Base-by-base conservation (phyloP, 2,113 vertebrate species). In the Crocuta crocuta region DNA sequence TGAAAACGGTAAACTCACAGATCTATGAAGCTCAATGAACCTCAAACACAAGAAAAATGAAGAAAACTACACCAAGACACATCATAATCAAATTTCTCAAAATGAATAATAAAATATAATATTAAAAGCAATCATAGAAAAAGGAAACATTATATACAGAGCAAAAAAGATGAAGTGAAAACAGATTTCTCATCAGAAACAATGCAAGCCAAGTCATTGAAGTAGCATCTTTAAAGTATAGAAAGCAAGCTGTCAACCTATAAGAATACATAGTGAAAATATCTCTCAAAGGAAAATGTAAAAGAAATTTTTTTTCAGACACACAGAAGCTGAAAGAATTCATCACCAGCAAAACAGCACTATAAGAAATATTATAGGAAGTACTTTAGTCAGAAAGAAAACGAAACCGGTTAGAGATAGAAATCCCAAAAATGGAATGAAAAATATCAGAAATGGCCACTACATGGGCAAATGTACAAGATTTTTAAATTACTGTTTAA, bases 211-310 rank as follows among this genome's bases (percentile, higher is more conserved):
- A 95, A 63, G 31, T 84, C 21, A 79, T 6, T 66, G 28, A 7
- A 92, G 39, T 7, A 86, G 24, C 13, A 89, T 70, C 39, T 96
- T 93, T 95, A 85, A 93, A 91, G 83, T 78, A 84, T 39, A 61
- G 55, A 95, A 93, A 95, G n/a, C 68, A 96, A 94, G 12, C 45
- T 97, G 78, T 63, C 83, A 89, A 86, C 33, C 68, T 66, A 85
- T 68, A 95, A 82, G 94, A 95, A 94, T 61, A 87, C 70, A 65
- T 58, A 81, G 16, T 74, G 71, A 93, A 91, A 88, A 79, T 63
- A 89, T 4, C 86, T 93, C 89, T 79, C 63, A 82, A 97, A 93
- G 35, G 4, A 70, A 4, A 94, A 85, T 21, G 43, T 19, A 89
- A 85, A 91, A 91, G 55, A 88, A 31, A 79, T 74, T 63, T 6